These are phyloP conservation scores for Lucinisca nassula DNA, from an alignment of 2,888 invertebrate genomes.

Conservation along the genomic window DNA sequence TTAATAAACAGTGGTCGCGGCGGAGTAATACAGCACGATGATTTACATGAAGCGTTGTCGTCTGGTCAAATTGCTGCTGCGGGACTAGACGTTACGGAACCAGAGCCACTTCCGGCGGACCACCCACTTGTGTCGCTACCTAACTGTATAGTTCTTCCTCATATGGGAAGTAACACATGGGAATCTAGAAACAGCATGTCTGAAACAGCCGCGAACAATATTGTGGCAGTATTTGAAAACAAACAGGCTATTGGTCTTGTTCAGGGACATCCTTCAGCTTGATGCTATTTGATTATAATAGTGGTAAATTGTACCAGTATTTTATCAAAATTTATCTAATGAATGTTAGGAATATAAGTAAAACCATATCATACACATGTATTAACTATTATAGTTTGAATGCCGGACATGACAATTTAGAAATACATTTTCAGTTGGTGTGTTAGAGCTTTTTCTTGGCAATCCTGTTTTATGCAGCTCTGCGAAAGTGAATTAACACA, in stretches of 20 bases:
- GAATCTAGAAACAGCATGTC: conserved; percentile 94
- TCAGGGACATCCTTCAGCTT: background rate
- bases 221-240: conserved; percentile 92
- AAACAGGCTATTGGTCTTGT: conserved; percentile 88
- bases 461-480: no score
- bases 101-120: conserved; percentile 95
- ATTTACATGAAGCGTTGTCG: conserved; percentile 92
- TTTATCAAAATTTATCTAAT: no score
- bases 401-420: no score
- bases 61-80: conserved; percentile 93
- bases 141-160: conserved; percentile 95
- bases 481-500: no score
- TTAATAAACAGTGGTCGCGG: conserved; percentile 95
- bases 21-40: conserved; percentile 91
- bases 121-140: conserved; percentile 92
- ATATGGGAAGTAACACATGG: conserved; percentile 95
- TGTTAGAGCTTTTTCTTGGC: no score
- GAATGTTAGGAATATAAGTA: no score
- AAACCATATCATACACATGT: no score
- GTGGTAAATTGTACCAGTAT: background rate
- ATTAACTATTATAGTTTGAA: no score
- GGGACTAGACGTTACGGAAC: conserved; percentile 96
- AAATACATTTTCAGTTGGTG: no score
- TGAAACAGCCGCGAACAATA: conserved; percentile 93
- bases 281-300: background rate